These are phyloP conservation scores for Empidonax traillii DNA, from an alignment of 2,113 vertebrate genomes.

Conservation along the genomic window DNA sequence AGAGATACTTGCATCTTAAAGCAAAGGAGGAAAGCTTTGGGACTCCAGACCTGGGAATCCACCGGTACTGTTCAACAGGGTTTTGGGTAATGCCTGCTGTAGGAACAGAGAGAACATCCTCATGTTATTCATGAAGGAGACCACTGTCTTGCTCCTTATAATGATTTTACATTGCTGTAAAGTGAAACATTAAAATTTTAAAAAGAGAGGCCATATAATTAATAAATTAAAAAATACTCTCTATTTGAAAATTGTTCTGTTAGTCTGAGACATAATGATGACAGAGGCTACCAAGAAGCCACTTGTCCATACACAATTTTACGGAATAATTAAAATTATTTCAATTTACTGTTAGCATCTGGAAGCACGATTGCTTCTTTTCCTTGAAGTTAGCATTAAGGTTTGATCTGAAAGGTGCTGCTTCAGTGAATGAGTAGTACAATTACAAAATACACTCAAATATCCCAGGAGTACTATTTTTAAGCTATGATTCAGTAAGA, in stretches of 20 bases:
- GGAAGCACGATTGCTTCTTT: background rate
- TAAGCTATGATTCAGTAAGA: slow-evolving; percentile 37
- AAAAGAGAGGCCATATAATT: background rate
- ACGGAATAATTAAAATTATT: background rate
- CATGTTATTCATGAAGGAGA: background rate
- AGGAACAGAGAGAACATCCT: background rate
- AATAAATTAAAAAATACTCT: background rate
- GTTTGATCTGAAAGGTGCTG: slow-evolving; percentile 19
- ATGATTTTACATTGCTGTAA: background rate
- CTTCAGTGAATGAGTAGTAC: slow-evolving; percentile 17
- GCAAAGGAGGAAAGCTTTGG: background rate
- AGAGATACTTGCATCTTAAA: background rate
- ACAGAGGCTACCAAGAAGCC: background rate
- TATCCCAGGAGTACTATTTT: slow-evolving; percentile 10
- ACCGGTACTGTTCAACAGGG: background rate
- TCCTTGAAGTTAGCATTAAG: background rate
- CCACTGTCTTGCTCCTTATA: background rate
- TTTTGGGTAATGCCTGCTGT: background rate
- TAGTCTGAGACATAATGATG: background rate
- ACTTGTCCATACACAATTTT: background rate
- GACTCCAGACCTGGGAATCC: background rate
- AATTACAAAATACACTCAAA: slow-evolving; percentile 41
- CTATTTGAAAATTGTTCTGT: background rate
- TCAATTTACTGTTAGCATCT: background rate
- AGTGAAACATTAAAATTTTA: background rate